Base-by-base conservation (phyloP, 2,113 vertebrate species). In the Siphamia tubifer region DNA sequence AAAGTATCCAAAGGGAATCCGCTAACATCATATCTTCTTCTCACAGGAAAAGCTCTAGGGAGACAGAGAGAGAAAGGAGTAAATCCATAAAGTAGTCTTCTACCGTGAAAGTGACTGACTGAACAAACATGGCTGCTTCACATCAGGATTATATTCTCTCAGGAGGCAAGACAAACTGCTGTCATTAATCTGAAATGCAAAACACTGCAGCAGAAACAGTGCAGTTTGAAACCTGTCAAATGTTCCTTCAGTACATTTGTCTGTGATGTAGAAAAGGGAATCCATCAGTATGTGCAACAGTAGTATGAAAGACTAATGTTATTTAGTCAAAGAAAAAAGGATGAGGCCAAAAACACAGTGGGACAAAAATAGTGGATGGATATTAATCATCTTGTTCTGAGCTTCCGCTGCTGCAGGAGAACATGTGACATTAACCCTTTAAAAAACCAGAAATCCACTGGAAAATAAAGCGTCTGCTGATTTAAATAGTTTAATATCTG, bases 21-120 rank as follows among this genome's bases (percentile, higher is more conserved):
- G 43, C 77, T 55, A 69, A 66, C 72, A 66, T 83, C 93, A 94
- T 94, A 77, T 81, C 87, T 78, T 83, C 81, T 23, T 34, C 76
- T 58, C 48, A 32, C 62, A 69, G 74, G 64, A 19, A 54, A 51
- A 74, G 79, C 77, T 90, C 72, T 68, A 34, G 79, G 79, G 55
- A 25, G 43, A 72, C 19, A 51, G 25, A 54, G 36, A 39, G 69
- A 19, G 85, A 39, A 68, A 19, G 0, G 17, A 57, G 61, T 74
- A 60, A 52, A 57, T 61, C 51, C 76, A 32, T 27, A 73, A 75
- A 80, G 39, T 44, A 55, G 39, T 40, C 63, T 36, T 57, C 51
- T 20, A 16, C 43, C 21, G 2, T 69, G 45, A 82, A 80, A 56
- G 54, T 76, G 82, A 71, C 39, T 62, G 70, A 55, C 38, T 68